Evolutionary conservation across 2,797 vertebrate species (phyloP).

Genomic region (Micrastur ruficollis): DNA sequence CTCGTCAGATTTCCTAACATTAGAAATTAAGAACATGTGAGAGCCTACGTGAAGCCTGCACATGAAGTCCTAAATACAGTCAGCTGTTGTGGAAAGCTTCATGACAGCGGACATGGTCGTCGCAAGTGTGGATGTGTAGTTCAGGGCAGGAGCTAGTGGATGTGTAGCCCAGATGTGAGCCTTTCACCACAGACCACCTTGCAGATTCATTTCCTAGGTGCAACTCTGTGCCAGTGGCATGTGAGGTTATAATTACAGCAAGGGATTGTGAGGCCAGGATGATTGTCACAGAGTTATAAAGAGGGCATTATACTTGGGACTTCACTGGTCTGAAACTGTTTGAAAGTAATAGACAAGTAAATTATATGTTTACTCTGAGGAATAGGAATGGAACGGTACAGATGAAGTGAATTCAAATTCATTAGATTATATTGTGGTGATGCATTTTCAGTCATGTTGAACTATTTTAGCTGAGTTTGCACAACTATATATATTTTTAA

Average conservation of each 20-base stretch:
- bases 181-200: background rate
- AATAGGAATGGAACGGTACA: accelerated
- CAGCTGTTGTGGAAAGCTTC: too few relatives aligned
- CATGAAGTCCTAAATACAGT: background rate
- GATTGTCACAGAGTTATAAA: too few relatives aligned
- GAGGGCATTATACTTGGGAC: background rate
- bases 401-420: background rate
- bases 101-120: accelerated
- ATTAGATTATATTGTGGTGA: background rate
- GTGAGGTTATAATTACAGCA: background rate
- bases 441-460: background rate
- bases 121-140: background rate
- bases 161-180: accelerated
- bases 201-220: accelerated
- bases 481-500: background rate
- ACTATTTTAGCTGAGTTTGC: background rate
- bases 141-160: background rate
- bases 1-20: background rate
- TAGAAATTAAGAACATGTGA: background rate
- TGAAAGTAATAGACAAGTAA: background rate
- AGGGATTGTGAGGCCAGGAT: too few relatives aligned
- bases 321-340: background rate
- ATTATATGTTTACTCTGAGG: background rate
- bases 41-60: background rate
- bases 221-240: accelerated